Percentiles rank a stretch among this genome's conserved stretches.
These are phyloP conservation scores for Apeira syringaria DNA, from an alignment of 2,888 invertebrate species.

Conservation along the genomic window DNA sequence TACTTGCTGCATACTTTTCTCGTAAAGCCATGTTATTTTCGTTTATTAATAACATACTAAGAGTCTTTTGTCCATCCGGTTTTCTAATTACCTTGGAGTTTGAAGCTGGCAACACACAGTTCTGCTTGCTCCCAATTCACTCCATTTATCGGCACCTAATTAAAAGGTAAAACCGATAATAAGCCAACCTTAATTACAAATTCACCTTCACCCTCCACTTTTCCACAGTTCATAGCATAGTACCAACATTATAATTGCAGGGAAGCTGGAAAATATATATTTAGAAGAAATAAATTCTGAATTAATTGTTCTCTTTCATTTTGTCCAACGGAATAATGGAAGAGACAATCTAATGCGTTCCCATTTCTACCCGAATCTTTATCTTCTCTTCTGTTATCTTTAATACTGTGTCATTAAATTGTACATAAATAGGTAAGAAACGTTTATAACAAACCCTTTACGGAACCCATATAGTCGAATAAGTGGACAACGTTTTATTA, in stretches of 20 bases:
- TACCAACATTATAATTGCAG: conserved; percentile 19
- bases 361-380: conserved; percentile 20
- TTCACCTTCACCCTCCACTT: conserved; percentile 18
- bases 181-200: conserved; percentile 15
- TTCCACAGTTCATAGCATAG: conserved; percentile 14
- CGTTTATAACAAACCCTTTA: no score
- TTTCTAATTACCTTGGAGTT: no score
- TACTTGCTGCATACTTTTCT: no score
- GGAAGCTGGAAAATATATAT: conserved; percentile 20
- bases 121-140: conserved; percentile 2
- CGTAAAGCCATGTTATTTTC: no score
- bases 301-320: conserved; percentile 24
- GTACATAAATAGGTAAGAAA: no score
- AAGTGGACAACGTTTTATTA: no score
- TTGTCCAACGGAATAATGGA: conserved; percentile 21
- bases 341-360: conserved; percentile 20
- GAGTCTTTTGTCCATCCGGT: no score
- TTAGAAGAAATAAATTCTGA: conserved; percentile 20
- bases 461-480: no score
- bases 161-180: conserved; percentile 15
- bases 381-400: conserved; percentile 21
- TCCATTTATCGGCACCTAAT: conserved; percentile 16
- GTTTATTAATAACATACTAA: no score
- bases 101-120: no score
- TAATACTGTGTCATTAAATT: no score